phyloP scores from a whole-genome alignment of 2,797 vertebrate genomes.

The Dallia pectoralis region DNA sequence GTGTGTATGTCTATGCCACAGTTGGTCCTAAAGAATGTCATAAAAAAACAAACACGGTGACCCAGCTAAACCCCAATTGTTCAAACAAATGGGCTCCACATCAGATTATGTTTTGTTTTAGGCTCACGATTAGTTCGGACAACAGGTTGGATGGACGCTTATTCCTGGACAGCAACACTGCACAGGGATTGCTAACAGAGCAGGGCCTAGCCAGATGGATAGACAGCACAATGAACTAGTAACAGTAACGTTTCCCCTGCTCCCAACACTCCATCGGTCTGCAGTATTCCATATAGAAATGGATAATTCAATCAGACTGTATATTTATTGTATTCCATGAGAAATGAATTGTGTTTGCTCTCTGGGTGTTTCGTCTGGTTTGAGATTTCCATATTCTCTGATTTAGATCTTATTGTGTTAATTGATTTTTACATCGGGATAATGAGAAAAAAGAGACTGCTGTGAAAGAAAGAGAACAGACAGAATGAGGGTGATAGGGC shows the following conservation, averaged over 20 bases:
- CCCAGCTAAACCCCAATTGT: constrained; percentile 36
- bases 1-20: constrained; percentile 9
- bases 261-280: no score
- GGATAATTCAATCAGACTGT: no score
- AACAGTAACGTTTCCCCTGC: no score
- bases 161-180: not conserved
- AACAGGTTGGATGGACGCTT: not conserved
- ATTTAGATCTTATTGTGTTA: not conserved
- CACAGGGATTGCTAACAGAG: not conserved
- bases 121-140: not conserved
- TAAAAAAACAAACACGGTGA: constrained; percentile 33
- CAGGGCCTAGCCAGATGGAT: not conserved
- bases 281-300: no score
- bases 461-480: constrained; percentile 13
- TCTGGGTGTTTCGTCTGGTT: not conserved
- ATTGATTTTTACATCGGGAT: not conserved
- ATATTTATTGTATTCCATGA: no score
- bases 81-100: not conserved
- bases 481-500: constrained; percentile 37
- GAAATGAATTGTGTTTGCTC: not conserved
- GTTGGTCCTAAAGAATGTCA: constrained; percentile 45
- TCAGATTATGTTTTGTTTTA: not conserved
- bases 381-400: constrained; percentile 1
- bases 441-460: constrained; percentile 12
- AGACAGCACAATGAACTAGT: not conserved